These are phyloP conservation scores for Galagoides demidoff DNA, from an alignment of 2,797 vertebrate genomes.

Conservation along the genomic window DNA sequence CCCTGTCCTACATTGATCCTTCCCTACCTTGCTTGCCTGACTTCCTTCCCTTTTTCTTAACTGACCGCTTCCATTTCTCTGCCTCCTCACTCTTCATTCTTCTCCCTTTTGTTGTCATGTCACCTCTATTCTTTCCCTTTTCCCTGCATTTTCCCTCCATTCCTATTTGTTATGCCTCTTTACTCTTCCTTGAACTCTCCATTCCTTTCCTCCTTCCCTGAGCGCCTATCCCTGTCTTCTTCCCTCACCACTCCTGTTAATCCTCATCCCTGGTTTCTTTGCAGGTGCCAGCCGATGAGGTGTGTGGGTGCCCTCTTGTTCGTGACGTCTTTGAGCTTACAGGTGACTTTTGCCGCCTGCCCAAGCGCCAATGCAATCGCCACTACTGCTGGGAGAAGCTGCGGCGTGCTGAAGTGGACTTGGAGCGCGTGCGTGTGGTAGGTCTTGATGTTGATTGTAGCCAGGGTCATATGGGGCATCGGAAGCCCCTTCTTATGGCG, in stretches of 20 bases:
- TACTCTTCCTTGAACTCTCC: not conserved
- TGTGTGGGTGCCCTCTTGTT: slow-evolving; percentile 97
- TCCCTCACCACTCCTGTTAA: not conserved
- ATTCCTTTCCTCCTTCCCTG: not conserved
- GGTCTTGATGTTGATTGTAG: not conserved
- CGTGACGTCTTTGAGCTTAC: slow-evolving; percentile 96
- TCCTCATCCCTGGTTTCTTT: not conserved
- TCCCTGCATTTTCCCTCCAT: not conserved
- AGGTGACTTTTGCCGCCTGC: slow-evolving; percentile 94
- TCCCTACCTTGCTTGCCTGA: not conserved
- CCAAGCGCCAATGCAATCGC: slow-evolving; percentile 96
- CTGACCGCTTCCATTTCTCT: not conserved
- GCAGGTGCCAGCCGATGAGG: slow-evolving; percentile 94
- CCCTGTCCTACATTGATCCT: not conserved
- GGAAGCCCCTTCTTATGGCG: not conserved
- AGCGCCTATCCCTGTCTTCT: not conserved
- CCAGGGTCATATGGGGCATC: not conserved
- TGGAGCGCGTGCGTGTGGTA: slow-evolving; percentile 97
- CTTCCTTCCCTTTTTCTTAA: not conserved
- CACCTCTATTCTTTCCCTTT: not conserved
- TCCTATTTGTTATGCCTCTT: not conserved
- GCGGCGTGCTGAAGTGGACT: slow-evolving; percentile 95
- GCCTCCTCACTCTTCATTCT: not conserved
- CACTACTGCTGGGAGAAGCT: slow-evolving; percentile 99
- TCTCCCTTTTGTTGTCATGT: not conserved